Evolutionary conservation across 2,797 vertebrate species (phyloP).

Genomic region (Danio jaintianensis): DNA sequence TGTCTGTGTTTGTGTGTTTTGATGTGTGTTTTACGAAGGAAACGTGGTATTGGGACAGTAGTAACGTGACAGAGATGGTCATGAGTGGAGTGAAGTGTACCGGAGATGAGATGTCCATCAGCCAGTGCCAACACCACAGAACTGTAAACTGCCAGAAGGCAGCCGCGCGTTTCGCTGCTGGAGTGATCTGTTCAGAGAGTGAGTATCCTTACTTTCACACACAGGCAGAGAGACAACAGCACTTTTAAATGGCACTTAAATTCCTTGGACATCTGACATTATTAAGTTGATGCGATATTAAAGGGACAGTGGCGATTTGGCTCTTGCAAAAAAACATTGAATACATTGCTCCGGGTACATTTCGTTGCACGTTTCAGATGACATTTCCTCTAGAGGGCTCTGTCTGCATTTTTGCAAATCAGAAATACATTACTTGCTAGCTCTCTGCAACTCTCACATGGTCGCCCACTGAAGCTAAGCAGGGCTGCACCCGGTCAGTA

Average conservation of each 20-base stretch:
- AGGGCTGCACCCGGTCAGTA: too few relatives aligned
- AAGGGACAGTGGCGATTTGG: too few relatives aligned
- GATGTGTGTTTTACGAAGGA: slow-evolving; percentile 78
- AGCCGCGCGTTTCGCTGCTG: slow-evolving; percentile 86
- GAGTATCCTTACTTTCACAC: slow-evolving; percentile 67
- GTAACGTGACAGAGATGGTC: slow-evolving; percentile 91
- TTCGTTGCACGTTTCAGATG: too few relatives aligned
- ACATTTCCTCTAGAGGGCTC: too few relatives aligned
- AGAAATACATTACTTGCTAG: too few relatives aligned
- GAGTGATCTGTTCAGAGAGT: slow-evolving; percentile 98
- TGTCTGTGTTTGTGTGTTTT: slow-evolving; percentile 54
- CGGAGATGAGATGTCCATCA: slow-evolving; percentile 88
- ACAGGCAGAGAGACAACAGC: neutral
- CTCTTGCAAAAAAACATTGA: too few relatives aligned
- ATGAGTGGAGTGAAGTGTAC: slow-evolving; percentile 93
- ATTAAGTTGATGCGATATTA: neutral
- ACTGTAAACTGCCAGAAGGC: slow-evolving; percentile 87
- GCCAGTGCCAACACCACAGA: slow-evolving; percentile 89
- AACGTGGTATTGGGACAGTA: slow-evolving; percentile 99
- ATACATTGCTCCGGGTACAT: too few relatives aligned
- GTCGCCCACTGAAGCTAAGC: too few relatives aligned
- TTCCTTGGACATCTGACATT: neutral
- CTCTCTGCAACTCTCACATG: too few relatives aligned
- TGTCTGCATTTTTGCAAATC: too few relatives aligned
- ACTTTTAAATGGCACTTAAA: neutral